Evolutionary conservation across 2,888 invertebrate species (phyloP).

Genomic region (Eupithecia subfuscata): DNA sequence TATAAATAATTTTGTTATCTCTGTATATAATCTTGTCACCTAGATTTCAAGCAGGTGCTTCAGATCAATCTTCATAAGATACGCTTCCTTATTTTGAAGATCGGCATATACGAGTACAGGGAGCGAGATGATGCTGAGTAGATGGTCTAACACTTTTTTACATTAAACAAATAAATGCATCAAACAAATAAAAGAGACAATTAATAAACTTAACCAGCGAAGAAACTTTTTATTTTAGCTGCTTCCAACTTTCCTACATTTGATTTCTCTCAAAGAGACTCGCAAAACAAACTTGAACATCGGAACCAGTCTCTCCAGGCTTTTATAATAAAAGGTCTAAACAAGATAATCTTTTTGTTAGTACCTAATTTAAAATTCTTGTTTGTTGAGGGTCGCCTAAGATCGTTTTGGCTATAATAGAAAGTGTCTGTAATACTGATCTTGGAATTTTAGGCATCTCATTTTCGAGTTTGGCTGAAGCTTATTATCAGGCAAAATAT

Average conservation of each 20-base stretch:
- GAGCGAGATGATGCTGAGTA: not conserved
- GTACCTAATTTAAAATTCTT: conserved; percentile 28
- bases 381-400: conserved; percentile 18
- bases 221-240: not conserved
- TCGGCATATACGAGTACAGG: not conserved
- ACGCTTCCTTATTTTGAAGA: not conserved
- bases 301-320: conserved; percentile 10
- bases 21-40: not conserved
- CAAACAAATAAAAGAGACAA: not conserved
- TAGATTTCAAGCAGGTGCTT: not conserved
- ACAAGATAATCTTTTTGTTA: conserved; percentile 25
- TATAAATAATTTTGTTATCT: not conserved
- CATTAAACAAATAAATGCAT: not conserved
- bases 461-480: conserved; percentile 7
- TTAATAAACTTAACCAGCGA: not conserved
- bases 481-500: not conserved
- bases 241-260: conserved; percentile 17
- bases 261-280: conserved; percentile 22
- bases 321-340: conserved; percentile 23
- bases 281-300: conserved; percentile 17
- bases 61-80: not conserved
- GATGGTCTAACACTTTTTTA: not conserved
- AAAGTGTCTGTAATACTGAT: conserved; percentile 7
- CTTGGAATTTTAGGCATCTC: conserved; percentile 20
- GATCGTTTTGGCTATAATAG: conserved; percentile 3